These are phyloP conservation scores for Folsomia manolachei DNA, from an alignment of 2,888 invertebrate species.

Conservation along the genomic window DNA sequence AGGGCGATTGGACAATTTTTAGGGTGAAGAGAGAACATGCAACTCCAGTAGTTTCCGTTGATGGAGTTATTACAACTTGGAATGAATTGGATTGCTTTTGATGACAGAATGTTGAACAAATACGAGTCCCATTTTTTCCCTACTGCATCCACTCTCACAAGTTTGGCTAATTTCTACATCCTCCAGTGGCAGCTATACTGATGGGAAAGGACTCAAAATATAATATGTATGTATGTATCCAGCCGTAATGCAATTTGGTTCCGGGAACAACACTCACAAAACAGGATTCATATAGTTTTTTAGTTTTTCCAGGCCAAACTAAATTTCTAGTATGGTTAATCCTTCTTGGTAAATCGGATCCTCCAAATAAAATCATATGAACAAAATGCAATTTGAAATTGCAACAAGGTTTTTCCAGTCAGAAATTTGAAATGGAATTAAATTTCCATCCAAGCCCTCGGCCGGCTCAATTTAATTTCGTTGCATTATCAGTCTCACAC, in stretches of 20 bases:
- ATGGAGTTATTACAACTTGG: not conserved
- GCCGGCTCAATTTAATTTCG: slow-evolving; percentile 3
- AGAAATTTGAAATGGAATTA: not conserved
- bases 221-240: no score
- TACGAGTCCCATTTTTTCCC: not conserved
- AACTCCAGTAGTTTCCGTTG: no score
- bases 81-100: not conserved
- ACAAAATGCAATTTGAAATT: slow-evolving; percentile 17
- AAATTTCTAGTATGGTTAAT: no score
- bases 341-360: no score
- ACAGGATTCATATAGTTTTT: no score
- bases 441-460: slow-evolving; percentile 12
- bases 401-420: slow-evolving; percentile 18
- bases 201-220: no score
- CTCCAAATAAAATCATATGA: slow-evolving; percentile 14
- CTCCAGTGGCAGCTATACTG: no score
- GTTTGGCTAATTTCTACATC: not conserved
- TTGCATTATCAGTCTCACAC: not conserved
- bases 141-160: not conserved
- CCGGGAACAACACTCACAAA: no score
- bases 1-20: not conserved
- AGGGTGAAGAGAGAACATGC: not conserved
- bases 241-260: no score
- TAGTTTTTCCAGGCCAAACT: no score
- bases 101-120: not conserved